Conservation (phyloP, 2,888 invertebrate species). For the Mongoloraphidia duomilia region DNA sequence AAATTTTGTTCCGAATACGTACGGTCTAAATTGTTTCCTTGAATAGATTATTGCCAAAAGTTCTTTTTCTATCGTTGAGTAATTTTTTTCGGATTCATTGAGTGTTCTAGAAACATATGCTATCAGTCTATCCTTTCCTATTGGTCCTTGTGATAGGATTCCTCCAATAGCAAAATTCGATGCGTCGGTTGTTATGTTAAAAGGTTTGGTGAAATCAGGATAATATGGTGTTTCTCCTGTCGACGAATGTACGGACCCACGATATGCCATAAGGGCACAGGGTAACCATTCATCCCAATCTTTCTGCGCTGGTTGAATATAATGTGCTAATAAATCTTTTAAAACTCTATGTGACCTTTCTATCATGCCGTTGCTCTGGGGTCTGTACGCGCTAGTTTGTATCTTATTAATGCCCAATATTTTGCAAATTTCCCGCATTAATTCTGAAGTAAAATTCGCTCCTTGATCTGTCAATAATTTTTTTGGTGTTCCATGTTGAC, state of each 20-base stretch:
- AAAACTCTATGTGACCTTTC: too few relatives aligned
- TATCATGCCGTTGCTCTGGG: too few relatives aligned
- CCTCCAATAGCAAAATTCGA: constrained; percentile 20
- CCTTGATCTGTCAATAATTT: too few relatives aligned
- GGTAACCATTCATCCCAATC: constrained; percentile 20
- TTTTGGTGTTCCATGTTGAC: too few relatives aligned
- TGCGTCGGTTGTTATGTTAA: constrained; percentile 23
- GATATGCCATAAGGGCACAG: too few relatives aligned
- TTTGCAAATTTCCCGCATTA: too few relatives aligned
- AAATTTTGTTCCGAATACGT: constrained; percentile 24
- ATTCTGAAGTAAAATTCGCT: too few relatives aligned
- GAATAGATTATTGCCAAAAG: constrained; percentile 24
- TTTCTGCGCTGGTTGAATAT: constrained; percentile 12
- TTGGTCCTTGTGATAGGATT: constrained; percentile 19
- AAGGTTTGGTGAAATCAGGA: constrained; percentile 11
- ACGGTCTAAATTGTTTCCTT: constrained; percentile 23
- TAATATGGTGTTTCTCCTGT: too few relatives aligned
- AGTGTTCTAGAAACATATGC: constrained; percentile 23
- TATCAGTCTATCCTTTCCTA: constrained; percentile 20
- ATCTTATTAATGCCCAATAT: too few relatives aligned
- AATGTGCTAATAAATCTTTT: constrained; percentile 17
- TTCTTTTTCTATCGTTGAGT: constrained; percentile 24
- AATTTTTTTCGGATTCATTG: constrained; percentile 23
- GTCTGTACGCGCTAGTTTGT: too few relatives aligned
- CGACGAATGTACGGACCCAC: too few relatives aligned